phyloP scores from a whole-genome alignment of 2,888 invertebrate genomes.

The Melikaiella ostensackeni region DNA sequence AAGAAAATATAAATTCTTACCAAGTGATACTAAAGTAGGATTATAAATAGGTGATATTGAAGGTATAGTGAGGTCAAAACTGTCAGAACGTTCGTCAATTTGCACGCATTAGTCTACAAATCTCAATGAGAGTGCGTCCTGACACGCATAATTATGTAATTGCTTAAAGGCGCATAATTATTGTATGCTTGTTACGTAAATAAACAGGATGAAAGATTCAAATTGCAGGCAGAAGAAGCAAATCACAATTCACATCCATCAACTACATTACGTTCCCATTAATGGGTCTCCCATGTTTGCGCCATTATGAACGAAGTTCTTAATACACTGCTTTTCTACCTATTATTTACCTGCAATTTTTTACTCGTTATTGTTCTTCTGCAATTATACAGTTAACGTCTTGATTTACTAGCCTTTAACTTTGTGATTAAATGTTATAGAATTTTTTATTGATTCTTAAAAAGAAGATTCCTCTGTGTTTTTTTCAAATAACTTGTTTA shows the following conservation, averaged over 20 bases:
- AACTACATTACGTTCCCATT: constrained; percentile 58
- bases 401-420: background rate
- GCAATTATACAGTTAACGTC: background rate
- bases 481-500: too few species aligned
- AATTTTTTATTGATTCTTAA: background rate
- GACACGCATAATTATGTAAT: constrained; percentile 46
- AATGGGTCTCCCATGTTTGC: constrained; percentile 51
- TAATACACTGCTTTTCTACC: background rate
- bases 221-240: constrained; percentile 59
- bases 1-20: constrained; percentile 15
- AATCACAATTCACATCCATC: constrained; percentile 63
- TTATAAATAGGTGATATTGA: background rate
- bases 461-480: too few species aligned
- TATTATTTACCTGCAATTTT: background rate
- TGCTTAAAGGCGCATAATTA: constrained; percentile 58
- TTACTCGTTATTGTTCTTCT: background rate
- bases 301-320: constrained; percentile 44
- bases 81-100: background rate
- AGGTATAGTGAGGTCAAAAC: background rate
- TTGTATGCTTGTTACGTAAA: constrained; percentile 59
- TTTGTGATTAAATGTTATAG: background rate
- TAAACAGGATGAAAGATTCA: constrained; percentile 58
- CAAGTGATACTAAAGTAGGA: constrained; percentile 8
- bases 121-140: constrained; percentile 4
- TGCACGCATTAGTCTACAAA: constrained; percentile 8